phyloP scores from a whole-genome alignment of 2,113 vertebrate species.

The Oryzias curvinotus region DNA sequence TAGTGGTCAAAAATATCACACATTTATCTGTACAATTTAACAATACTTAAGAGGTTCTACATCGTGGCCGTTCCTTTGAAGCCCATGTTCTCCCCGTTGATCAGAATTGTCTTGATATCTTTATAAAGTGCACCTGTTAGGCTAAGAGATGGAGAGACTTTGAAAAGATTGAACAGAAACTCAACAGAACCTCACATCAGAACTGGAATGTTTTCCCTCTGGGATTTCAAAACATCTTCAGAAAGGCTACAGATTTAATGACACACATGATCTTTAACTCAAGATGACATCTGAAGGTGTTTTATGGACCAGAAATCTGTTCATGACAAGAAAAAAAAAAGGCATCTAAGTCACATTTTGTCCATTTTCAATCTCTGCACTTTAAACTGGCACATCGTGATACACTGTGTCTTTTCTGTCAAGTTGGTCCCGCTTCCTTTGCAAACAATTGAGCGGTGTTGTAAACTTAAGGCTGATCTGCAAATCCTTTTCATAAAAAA shows the following conservation, averaged over 20 bases:
- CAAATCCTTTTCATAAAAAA: too few relatives aligned
- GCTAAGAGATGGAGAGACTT: constrained; percentile 65
- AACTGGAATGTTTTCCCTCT: constrained; percentile 71
- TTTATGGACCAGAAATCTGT: constrained; percentile 4
- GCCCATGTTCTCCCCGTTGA: constrained; percentile 59
- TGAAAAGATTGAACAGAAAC: constrained; percentile 44
- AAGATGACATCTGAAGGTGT: background rate
- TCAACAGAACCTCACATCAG: constrained; percentile 13
- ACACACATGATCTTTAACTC: constrained; percentile 57
- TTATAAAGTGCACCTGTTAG: constrained; percentile 79
- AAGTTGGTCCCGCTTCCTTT: background rate
- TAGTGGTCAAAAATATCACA: constrained; percentile 88
- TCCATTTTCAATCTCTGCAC: background rate
- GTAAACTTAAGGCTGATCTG: too few relatives aligned
- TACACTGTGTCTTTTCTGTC: background rate
- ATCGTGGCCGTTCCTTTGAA: constrained; percentile 21
- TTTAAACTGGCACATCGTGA: background rate
- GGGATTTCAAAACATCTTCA: constrained; percentile 48
- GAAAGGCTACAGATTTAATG: constrained; percentile 53
- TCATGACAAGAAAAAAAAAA: constrained; percentile 4
- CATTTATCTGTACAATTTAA: constrained; percentile 86
- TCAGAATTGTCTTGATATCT: constrained; percentile 64
- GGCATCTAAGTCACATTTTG: constrained; percentile 2
- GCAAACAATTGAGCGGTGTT: too few relatives aligned
- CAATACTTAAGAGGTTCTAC: constrained; percentile 72